Percentiles rank a stretch among this genome's conserved stretches.
Conservation (phyloP, 2,797 vertebrate genomes). For the Lophius americanus region DNA sequence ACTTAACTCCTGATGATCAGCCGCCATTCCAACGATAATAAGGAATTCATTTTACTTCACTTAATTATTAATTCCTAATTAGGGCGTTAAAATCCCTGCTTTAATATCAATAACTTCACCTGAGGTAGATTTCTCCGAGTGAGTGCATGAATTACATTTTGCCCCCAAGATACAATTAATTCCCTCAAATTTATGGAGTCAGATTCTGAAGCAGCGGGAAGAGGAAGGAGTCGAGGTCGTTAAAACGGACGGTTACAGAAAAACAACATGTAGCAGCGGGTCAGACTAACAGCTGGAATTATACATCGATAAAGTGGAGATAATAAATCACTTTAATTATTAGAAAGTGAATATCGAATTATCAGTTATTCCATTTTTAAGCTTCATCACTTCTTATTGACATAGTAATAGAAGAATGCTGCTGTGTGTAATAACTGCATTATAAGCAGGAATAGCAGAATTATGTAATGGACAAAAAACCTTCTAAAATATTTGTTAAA, state of each 20-base stretch:
- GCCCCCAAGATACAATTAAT: conserved; percentile 19
- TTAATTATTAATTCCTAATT: conserved; percentile 7
- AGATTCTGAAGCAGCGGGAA: not conserved
- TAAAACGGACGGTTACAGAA: not conserved
- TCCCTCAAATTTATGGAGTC: conserved; percentile 5
- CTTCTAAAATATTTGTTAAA: too few species aligned
- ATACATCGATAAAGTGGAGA: too few species aligned
- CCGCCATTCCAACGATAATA: not conserved
- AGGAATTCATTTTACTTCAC: not conserved
- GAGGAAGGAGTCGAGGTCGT: not conserved
- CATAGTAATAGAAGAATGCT: too few species aligned
- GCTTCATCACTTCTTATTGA: too few species aligned
- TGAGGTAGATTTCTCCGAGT: not conserved
- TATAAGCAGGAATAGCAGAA: too few species aligned
- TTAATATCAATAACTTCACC: conserved; percentile 4
- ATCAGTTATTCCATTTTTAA: not conserved
- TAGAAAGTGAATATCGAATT: not conserved
- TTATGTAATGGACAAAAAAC: too few species aligned
- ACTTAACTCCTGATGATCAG: too few species aligned
- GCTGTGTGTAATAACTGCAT: too few species aligned
- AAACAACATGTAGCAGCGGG: not conserved
- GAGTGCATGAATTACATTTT: not conserved
- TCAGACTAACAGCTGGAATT: not conserved
- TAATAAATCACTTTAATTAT: not conserved
- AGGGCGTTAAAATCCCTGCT: not conserved